phyloP scores from a whole-genome alignment of 1,140 invertebrate genomes.

The Luehdorfia chinensis region DNA sequence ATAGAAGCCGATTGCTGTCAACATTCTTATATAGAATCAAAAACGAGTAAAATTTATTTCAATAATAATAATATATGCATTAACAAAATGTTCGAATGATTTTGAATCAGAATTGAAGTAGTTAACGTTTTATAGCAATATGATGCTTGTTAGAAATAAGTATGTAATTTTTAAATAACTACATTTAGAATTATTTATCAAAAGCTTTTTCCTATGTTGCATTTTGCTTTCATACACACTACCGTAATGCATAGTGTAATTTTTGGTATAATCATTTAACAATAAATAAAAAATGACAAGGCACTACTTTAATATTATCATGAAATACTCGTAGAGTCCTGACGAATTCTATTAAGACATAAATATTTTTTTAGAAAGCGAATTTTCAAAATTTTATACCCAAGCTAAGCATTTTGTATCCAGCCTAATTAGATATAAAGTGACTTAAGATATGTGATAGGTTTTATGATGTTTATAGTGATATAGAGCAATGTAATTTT shows the following conservation, averaged over 20 bases:
- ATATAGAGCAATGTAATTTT: slow-evolving; percentile 14
- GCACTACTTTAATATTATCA: slow-evolving; percentile 16
- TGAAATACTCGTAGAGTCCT: slow-evolving; percentile 1
- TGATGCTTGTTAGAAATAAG: background rate
- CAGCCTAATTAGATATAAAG: slow-evolving; percentile 13
- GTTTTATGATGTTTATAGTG: slow-evolving; percentile 39
- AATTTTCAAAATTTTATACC: slow-evolving; percentile 16
- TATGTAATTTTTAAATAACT: background rate
- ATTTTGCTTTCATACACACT: slow-evolving; percentile 8
- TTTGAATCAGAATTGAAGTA: background rate
- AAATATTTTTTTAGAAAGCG: slow-evolving; percentile 13
- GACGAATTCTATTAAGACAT: slow-evolving; percentile 10
- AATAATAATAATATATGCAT: background rate
- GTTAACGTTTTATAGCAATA: background rate
- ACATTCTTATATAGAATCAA: too few species aligned
- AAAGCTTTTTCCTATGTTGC: slow-evolving; percentile 4
- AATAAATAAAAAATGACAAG: slow-evolving; percentile 11
- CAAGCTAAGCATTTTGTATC: slow-evolving; percentile 11
- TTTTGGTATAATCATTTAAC: too few species aligned
- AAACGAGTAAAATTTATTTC: too few species aligned
- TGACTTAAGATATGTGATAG: slow-evolving; percentile 21
- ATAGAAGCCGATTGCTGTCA: slow-evolving; percentile 14
- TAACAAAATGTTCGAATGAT: background rate
- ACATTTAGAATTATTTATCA: background rate
- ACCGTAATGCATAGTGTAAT: slow-evolving; percentile 8